A percentile compares a stretch with the other conserved stretches of the same genome.
phyloP scores from a whole-genome alignment of 2,888 invertebrate species.

The Rosalia funebris region DNA sequence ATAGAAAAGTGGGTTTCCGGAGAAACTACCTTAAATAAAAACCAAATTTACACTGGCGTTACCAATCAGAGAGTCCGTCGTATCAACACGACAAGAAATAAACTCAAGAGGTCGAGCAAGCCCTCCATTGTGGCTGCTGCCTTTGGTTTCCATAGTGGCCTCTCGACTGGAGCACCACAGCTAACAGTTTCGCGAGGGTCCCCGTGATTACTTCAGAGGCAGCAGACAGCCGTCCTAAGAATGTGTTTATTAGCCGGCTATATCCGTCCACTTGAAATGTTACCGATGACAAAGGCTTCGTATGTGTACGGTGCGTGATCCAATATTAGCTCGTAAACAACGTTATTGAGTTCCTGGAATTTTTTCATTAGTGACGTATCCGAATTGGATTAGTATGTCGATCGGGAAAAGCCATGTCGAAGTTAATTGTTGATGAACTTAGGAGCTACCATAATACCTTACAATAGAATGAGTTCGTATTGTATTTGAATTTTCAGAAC shows the following conservation, averaged over 20 bases:
- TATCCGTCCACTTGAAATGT: conserved; percentile 22
- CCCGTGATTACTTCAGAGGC: conserved; percentile 22
- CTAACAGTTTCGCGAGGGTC: conserved; percentile 12
- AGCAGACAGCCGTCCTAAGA: conserved; percentile 19
- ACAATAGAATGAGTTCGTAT: too few relatives aligned
- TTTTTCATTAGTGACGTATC: conserved; percentile 14
- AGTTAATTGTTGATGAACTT: too few relatives aligned
- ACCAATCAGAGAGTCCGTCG: too few relatives aligned
- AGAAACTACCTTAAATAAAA: too few relatives aligned
- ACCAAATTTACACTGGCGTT: too few relatives aligned
- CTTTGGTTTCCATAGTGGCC: conserved; percentile 25
- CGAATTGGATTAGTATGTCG: conserved; percentile 10
- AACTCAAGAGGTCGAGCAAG: conserved; percentile 1
- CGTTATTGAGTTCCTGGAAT: conserved; percentile 26
- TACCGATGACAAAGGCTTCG: conserved; percentile 10
- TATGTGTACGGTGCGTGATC: not conserved
- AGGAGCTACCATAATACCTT: too few relatives aligned
- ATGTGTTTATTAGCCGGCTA: conserved; percentile 28
- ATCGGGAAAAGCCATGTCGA: too few relatives aligned
- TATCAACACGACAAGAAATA: too few relatives aligned
- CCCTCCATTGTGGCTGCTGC: conserved; percentile 2
- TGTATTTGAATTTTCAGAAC: too few relatives aligned
- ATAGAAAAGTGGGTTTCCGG: too few relatives aligned
- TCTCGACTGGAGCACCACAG: conserved; percentile 29
- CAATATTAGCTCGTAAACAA: conserved; percentile 21